A percentile compares a stretch with the other conserved stretches of the same genome.
These are phyloP conservation scores for Anastrepha ludens DNA, from an alignment of 1,140 invertebrate species.

Conservation along the genomic window DNA sequence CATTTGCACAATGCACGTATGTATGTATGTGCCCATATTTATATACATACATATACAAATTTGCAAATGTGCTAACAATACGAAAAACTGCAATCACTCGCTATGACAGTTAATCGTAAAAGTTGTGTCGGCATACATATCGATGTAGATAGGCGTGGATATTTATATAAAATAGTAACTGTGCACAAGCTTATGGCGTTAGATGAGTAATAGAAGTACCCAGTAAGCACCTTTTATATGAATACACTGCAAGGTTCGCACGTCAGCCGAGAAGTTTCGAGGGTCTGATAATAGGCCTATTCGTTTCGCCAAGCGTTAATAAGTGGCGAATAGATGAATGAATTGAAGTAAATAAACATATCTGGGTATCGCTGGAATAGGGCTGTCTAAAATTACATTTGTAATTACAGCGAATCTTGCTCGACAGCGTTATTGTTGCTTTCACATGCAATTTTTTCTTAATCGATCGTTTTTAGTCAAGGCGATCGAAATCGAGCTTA, in stretches of 20 bases:
- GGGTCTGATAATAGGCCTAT: not conserved
- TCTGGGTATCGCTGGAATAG: no score
- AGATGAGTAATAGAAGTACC: constrained; percentile 24
- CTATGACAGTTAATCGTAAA: constrained; percentile 14
- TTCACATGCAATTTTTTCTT: no score
- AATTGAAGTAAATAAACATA: no score
- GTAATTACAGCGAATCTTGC: no score
- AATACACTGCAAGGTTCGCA: not conserved
- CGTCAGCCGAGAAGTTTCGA: not conserved
- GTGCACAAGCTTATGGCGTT: not conserved
- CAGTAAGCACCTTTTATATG: not conserved
- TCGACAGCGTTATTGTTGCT: no score
- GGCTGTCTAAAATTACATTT: no score
- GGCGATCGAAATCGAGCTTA: no score
- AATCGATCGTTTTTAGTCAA: not conserved
- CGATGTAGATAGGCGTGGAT: not conserved
- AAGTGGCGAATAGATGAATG: no score
- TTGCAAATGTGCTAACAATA: constrained; percentile 18
- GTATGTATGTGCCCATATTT: no score
- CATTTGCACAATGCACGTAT: not conserved
- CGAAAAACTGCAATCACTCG: constrained; percentile 33
- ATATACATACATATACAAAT: constrained; percentile 1
- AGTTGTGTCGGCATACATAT: not conserved
- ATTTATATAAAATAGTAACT: no score
- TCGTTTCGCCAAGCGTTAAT: no score